Base-by-base conservation (phyloP, 1,140 invertebrate genomes). In the Penaeus vannamei region DNA sequence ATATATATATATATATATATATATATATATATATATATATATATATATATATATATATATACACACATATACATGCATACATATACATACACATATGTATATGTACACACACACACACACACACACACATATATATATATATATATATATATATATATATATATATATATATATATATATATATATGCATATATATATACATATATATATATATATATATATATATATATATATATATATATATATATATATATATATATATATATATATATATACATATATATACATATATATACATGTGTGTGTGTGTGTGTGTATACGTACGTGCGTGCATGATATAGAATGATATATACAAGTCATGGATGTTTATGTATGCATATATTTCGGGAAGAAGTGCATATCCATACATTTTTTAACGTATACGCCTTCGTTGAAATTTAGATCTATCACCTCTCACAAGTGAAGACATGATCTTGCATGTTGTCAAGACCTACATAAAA, bases 21-120 rank as follows among this genome's bases (percentile, higher is more conserved):
- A 79, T 36, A 36, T 36, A 79, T 36, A 79, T 36, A 79, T 36
- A 79, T 79, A 79, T 79, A 79, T 79, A 79, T 79, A 79, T 79
- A 79, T 79, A 79, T 79, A 79, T 79, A 79, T 79, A 79, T 79
- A 79, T 79, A 79, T 79, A 79, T 79, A 79, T 79, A 79, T 79
- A 79, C 42, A 79, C 42, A 79, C 2, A 79, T 79, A 46, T 26
- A 7, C 36, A 79, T 32, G 36, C 76, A 77, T n/a, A 26, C 19
- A 77, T n/a, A 77, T n/a, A 77, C 42, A 77, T n/a, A 20, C 42
- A 77, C 42, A 77, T 76, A 76, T 76, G 36, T 76, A 76, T 76
- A 76, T 76, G 36, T 76, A 77, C 42, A 77, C 42, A 77, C 42
- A 20, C 42, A 77, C 42, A 77, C 42, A 77, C 42, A 77, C 14